Evolutionary conservation across 1,140 invertebrate genomes (phyloP), one percentile per base, ranked within the genome.

Genomic region (Drosophila dunni): DNA sequence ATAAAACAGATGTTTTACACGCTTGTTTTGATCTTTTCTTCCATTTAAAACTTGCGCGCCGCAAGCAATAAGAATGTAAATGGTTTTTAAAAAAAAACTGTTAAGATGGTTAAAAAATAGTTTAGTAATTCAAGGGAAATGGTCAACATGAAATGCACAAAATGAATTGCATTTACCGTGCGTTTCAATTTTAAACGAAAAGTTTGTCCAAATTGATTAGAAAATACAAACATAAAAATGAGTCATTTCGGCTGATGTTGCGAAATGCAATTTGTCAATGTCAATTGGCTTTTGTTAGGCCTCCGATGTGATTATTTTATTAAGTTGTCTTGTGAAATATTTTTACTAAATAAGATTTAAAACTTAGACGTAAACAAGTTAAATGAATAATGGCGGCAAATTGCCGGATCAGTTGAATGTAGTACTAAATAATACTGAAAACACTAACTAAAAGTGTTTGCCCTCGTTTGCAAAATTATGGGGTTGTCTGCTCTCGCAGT

Each of bases 1-100:
- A 2, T 9, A 79, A 68, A 85, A 86, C 81, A 85, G 78, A 66
- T 85, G 81, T 85, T 86, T 70, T 65, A 46, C 17, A 53, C 38
- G 34, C 63, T 84, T 84, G 81, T 81, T 84, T 84, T 84, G 76
- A 11, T 83, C 15, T 48, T 56, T 40, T 34, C 29, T 69, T 74
- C 71, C 34, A 13, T 69, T 69, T 6, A 11, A 62, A 62, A 33
- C 9, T 5, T 24, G 48, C 29, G 24, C 57, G 57, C 65, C 50
- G 57, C 24, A 29, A 24, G 58, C 15, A 48, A 58, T 24, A 34
- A 34, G 36, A 13, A 57, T 7, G 10, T n/a, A 24, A 34, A 24
- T 13, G 8, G n/a, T 17, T 0, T 17, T 45, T 44, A 29, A 24
- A 34, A 51, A 29, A 24, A 34, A 36, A 57, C 15, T 51, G 1